Percentiles rank a stretch among this genome's conserved stretches.
Evolutionary conservation across 2,888 invertebrate genomes (phyloP).

Genomic region (Isotomurus palustris): DNA sequence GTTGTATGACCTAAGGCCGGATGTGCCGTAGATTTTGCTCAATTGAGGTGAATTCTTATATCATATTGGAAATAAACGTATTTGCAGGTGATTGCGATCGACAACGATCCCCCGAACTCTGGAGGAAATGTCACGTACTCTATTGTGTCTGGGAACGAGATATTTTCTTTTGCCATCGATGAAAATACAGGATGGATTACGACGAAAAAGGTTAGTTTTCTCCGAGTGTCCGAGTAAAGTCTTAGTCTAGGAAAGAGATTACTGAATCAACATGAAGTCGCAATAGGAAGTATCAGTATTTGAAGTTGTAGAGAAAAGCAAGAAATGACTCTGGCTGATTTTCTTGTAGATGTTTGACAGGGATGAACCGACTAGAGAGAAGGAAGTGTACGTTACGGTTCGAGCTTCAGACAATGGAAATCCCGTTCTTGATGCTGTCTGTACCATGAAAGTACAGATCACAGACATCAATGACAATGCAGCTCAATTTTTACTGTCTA

Average conservation of each 20-base stretch:
- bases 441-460: constrained; percentile 78
- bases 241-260: neutral
- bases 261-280: neutral
- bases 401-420: constrained; percentile 89
- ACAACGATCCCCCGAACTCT: constrained; percentile 67
- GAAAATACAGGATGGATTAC: constrained; percentile 68
- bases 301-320: neutral
- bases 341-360: constrained; percentile 68
- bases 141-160: constrained; percentile 70
- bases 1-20: too few relatives aligned
- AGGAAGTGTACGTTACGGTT: constrained; percentile 76
- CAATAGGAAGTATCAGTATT: neutral
- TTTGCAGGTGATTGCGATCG: constrained; percentile 64
- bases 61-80: neutral
- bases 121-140: constrained; percentile 76
- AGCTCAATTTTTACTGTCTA: constrained; percentile 8
- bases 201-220: constrained; percentile 61
- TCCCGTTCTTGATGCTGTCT: constrained; percentile 84
- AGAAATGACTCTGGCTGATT: neutral
- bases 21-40: too few relatives aligned
- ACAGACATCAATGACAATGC: constrained; percentile 84
- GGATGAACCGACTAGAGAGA: constrained; percentile 79
- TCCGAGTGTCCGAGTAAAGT: neutral
- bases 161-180: constrained; percentile 71
- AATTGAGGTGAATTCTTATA: too few relatives aligned